Percentiles rank a stretch among this genome's conserved stretches.
Conservation (phyloP, 30 jellyfish, hydroid and myxozoan genomes). For the Aurelia coerulea region DNA sequence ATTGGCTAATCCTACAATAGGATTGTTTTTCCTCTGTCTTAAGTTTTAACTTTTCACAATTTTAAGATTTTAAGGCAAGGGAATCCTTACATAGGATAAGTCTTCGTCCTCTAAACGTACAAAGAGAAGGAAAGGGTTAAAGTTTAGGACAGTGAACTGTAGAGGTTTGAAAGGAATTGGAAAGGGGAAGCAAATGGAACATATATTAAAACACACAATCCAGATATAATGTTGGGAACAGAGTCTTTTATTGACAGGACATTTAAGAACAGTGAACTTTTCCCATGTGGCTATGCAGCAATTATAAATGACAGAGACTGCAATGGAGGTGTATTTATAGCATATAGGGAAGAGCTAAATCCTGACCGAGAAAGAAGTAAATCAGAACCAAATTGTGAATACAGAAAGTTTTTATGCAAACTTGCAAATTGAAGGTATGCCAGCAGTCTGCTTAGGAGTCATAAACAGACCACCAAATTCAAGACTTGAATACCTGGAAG, state of each 20-base stretch:
- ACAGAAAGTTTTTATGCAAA: conserved; percentile 25
- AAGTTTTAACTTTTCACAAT: too few relatives aligned
- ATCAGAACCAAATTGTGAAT: conserved; percentile 9
- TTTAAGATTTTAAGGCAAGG: too few relatives aligned
- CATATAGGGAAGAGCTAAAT: conserved; percentile 18
- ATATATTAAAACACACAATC: conserved; percentile 22
- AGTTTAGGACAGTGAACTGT: conserved; percentile 24
- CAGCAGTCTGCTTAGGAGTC: conserved; percentile 42
- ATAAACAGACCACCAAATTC: conserved; percentile 5
- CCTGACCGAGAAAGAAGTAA: conserved; percentile 17
- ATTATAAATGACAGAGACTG: conserved; percentile 20
- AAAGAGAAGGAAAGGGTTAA: conserved; percentile 12
- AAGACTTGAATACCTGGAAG: neutral
- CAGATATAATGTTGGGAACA: conserved; percentile 20
- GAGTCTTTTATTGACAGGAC: neutral
- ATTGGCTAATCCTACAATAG: too few relatives aligned
- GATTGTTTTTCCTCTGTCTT: too few relatives aligned
- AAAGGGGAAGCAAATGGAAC: conserved; percentile 23
- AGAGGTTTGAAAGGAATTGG: conserved; percentile 37
- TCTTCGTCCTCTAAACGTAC: neutral
- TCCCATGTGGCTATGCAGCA: conserved; percentile 31
- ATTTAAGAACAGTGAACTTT: conserved; percentile 11
- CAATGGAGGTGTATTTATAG: conserved; percentile 38
- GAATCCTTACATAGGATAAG: too few relatives aligned
- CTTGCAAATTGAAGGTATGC: conserved; percentile 25